Conservation (phyloP, 2,888 invertebrate genomes). For the Laspeyria flexula region DNA sequence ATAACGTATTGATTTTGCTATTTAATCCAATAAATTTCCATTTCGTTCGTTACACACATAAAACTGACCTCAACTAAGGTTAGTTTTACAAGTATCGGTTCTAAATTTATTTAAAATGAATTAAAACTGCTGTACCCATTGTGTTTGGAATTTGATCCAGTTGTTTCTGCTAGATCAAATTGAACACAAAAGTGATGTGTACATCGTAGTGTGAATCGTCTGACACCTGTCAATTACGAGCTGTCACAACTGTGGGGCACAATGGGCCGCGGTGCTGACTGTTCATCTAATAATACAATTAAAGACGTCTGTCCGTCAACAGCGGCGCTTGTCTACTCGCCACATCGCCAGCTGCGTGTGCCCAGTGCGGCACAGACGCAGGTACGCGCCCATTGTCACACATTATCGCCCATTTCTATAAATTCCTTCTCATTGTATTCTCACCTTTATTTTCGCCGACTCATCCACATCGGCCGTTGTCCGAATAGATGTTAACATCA, state of each 20-base stretch:
- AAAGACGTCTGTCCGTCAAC: slow-evolving; percentile 49
- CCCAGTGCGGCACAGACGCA: slow-evolving; percentile 42
- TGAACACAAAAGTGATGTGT: slow-evolving; percentile 11
- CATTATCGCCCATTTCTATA: slow-evolving; percentile 8
- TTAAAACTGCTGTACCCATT: too few relatives aligned
- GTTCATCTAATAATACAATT: slow-evolving; percentile 49
- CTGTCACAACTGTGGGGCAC: slow-evolving; percentile 54
- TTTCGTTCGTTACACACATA: too few relatives aligned
- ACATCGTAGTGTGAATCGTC: slow-evolving; percentile 18
- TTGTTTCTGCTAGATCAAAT: too few relatives aligned
- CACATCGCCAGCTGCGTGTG: slow-evolving; percentile 43
- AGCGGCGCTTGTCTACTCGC: slow-evolving; percentile 1
- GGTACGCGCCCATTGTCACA: slow-evolving; percentile 40
- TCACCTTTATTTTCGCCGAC: slow-evolving; percentile 37
- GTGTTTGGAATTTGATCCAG: too few relatives aligned
- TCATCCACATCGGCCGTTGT: slow-evolving; percentile 36
- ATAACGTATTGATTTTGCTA: too few relatives aligned
- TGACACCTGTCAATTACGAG: slow-evolving; percentile 67
- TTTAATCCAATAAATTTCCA: too few relatives aligned
- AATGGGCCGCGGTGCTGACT: slow-evolving; percentile 42
- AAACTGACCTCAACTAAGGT: too few relatives aligned
- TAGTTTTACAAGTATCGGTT: too few relatives aligned
- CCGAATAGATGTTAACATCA: slow-evolving; percentile 18
- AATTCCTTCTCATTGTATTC: slow-evolving; percentile 26
- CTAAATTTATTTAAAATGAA: background rate